A percentile compares a stretch with the other conserved stretches of the same genome.
These are phyloP conservation scores for Mayetiola destructor DNA, from an alignment of 2,888 invertebrate species.

Conservation along the genomic window DNA sequence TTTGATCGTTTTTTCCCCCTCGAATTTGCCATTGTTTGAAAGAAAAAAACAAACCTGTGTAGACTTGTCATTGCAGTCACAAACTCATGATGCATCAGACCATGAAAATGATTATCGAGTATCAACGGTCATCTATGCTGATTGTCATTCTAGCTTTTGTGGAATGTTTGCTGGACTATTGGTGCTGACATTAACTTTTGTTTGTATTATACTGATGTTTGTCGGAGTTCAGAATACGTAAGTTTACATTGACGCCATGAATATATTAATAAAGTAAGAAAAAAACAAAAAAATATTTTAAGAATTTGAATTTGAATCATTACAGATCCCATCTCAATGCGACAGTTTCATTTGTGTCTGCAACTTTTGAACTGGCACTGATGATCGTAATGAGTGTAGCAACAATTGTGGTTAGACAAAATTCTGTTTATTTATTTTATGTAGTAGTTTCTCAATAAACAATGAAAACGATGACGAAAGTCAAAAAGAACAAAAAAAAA, in stretches of 20 bases:
- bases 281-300: neutral
- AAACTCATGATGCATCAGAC: constrained; percentile 30
- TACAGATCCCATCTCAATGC: constrained; percentile 37
- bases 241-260: too few species aligned
- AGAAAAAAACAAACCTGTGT: neutral
- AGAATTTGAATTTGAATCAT: constrained; percentile 20
- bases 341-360: too few species aligned
- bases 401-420: too few species aligned
- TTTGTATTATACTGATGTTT: constrained; percentile 46
- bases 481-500: too few species aligned
- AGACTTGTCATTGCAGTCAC: constrained; percentile 8
- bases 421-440: too few species aligned
- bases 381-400: constrained; percentile 45
- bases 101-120: constrained; percentile 39
- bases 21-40: neutral
- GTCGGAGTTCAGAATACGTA: constrained; percentile 41
- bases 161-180: constrained; percentile 30
- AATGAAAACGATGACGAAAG: too few species aligned
- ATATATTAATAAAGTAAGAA: too few species aligned
- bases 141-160: constrained; percentile 43
- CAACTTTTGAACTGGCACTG: too few species aligned
- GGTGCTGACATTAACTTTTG: constrained; percentile 40
- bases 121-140: constrained; percentile 49
- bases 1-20: neutral
- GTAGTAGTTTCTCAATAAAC: too few species aligned